phyloP scores from a whole-genome alignment of 2,113 vertebrate species.

The Uropsilus gracilis region DNA sequence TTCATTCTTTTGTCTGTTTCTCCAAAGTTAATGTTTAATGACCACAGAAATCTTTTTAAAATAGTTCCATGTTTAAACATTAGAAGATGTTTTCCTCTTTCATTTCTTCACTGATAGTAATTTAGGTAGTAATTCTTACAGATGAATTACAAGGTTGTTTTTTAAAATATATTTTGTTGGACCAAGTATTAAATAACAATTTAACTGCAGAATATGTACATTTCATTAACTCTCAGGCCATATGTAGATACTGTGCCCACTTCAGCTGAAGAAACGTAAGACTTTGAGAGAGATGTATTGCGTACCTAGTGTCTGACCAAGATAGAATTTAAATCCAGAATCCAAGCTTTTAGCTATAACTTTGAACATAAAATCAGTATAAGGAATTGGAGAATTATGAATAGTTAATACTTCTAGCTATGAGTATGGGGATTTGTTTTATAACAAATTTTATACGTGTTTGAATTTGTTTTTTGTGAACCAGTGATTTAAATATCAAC shows the following conservation, averaged over 20 bases:
- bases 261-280: not conserved
- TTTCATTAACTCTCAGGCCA: not conserved
- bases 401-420: not conserved
- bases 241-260: not conserved
- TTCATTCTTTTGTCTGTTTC: not conserved
- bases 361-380: not conserved
- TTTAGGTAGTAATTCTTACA: slow-evolving; percentile 36
- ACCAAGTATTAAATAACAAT: not conserved
- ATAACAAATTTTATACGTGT: too few species aligned
- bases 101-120: slow-evolving; percentile 36
- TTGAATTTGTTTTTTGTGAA: not conserved
- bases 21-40: not conserved
- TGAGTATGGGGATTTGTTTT: not conserved
- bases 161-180: slow-evolving; percentile 4
- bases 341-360: not conserved
- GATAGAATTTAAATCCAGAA: slow-evolving; percentile 29
- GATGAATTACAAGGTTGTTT: not conserved
- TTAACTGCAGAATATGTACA: not conserved
- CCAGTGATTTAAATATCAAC: slow-evolving; percentile 15
- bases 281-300: not conserved
- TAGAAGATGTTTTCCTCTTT: slow-evolving; percentile 20
- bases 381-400: not conserved
- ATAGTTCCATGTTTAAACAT: not conserved
- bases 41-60: slow-evolving; percentile 41
- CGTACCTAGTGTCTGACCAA: not conserved